Base-by-base conservation (phyloP, 1,140 invertebrate genomes). In the Zaprionus taronus region DNA sequence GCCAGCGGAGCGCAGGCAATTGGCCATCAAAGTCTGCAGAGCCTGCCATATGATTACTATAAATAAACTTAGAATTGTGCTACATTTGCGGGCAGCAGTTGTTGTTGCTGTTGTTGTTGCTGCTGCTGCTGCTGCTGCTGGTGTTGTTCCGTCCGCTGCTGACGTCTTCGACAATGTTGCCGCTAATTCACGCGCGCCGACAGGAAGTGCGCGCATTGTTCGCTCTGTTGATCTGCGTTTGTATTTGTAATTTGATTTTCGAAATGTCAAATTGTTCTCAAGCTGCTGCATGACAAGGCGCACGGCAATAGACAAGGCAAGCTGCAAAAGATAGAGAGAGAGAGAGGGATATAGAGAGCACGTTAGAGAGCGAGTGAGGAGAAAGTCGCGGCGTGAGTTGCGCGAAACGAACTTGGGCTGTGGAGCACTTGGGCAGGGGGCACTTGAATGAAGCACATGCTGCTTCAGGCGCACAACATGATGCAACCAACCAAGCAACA, bases 161-260 rank as follows among this genome's bases (percentile, higher is more conserved):
- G 68, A 72, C 76, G 75, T 79, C 78, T 68, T 72, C 75, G 80
- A 83, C 86, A 83, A 83, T 77, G 79, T 81, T 89, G 84, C 53
- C 78, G 84, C 78, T 83, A 83, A 83, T 79, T 77, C 73, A 73
- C 77, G 79, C 80, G 79, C 72, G 57, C 28, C 31, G 65, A 71
- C 69, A 81, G 80, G 85, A 89, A 85, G 77, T 87, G 81, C 78
- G 75, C 69, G 61, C 71, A 90, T 80, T 81, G 71, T 68, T 62
- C 28, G 60, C 17, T 9, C 47, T 24, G 17, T 7, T 51, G 17
- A 20, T 91, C 91, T 92, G 67, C 91, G 91, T 64, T 92, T 92
- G 79, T 92, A 92, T 87, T 92, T 92, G 79, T 92, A 92, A 84
- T 92, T 92, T 69, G 91, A 92, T 92, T 92, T 92, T 68, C 91